Percentiles rank a stretch among this genome's conserved stretches.
These are phyloP conservation scores for Drosophila repleta DNA, from an alignment of 1,140 invertebrate species.

Conservation along the genomic window DNA sequence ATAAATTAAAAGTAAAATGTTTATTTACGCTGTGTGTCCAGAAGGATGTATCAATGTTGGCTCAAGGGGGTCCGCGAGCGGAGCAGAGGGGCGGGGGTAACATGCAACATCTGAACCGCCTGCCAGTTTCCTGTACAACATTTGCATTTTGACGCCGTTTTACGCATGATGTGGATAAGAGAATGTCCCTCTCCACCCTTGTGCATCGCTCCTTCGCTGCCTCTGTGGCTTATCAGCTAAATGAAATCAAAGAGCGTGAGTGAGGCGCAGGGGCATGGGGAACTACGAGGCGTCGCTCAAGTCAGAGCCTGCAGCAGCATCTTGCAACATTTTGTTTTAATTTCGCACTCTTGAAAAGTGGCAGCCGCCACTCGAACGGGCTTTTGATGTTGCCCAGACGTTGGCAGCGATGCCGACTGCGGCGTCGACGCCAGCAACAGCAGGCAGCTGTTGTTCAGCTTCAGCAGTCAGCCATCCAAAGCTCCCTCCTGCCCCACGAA, in stretches of 20 bases:
- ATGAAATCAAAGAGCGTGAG: conserved; percentile 60
- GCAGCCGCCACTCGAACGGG: conserved; percentile 70
- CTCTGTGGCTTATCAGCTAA: conserved; percentile 63
- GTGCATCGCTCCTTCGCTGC: background rate
- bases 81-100: background rate
- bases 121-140: conserved; percentile 68
- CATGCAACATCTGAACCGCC: conserved; percentile 27
- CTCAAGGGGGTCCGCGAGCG: background rate
- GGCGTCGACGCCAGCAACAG: conserved; percentile 4
- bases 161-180: conserved; percentile 68
- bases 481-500: background rate
- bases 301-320: conserved; percentile 69
- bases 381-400: conserved; percentile 71
- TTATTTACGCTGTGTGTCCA: conserved; percentile 64
- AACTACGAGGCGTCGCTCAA: conserved; percentile 30
- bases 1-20: conserved; percentile 80
- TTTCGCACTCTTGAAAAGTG: conserved; percentile 78
- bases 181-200: background rate
- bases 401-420: conserved; percentile 34
- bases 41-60: conserved; percentile 41
- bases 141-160: conserved; percentile 80
- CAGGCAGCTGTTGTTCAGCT: conserved; percentile 46
- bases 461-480: conserved; percentile 24
- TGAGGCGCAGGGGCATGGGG: background rate
- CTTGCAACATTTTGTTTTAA: conserved; percentile 82